A percentile compares a stretch with the other conserved stretches of the same genome.
Conservation (phyloP, 2,797 vertebrate species). For the Oreortyx pictus region DNA sequence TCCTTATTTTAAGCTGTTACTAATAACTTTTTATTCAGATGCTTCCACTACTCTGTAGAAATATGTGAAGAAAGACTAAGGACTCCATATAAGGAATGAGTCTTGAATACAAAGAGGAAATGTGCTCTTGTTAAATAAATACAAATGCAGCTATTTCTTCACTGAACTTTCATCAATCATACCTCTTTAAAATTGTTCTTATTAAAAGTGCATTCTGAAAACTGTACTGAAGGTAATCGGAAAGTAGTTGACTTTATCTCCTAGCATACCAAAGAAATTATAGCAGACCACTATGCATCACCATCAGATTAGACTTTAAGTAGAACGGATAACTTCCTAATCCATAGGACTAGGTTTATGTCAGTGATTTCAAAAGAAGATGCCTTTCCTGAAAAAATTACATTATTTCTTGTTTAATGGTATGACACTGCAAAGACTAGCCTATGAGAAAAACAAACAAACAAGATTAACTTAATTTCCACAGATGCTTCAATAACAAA, state of each 20-base stretch:
- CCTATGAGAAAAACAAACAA: background rate
- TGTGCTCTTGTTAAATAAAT: background rate
- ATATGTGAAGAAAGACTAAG: background rate
- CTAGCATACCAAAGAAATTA: slow-evolving; percentile 58
- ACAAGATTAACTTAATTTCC: slow-evolving; percentile 56
- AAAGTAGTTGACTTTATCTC: slow-evolving; percentile 49
- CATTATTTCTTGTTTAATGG: slow-evolving; percentile 65
- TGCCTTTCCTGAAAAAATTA: slow-evolving; percentile 44
- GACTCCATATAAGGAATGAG: background rate
- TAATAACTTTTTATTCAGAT: background rate
- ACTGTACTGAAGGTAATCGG: slow-evolving; percentile 43
- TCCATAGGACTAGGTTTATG: slow-evolving; percentile 69
- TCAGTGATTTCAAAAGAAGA: slow-evolving; percentile 52
- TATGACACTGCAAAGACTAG: slow-evolving; percentile 42
- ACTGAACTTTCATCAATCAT: background rate
- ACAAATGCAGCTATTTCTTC: background rate
- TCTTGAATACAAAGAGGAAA: background rate
- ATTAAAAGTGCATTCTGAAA: slow-evolving; percentile 61
- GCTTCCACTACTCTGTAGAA: background rate
- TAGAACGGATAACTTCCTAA: slow-evolving; percentile 69
- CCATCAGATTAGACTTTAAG: slow-evolving; percentile 59
- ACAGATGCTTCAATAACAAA: slow-evolving; percentile 27
- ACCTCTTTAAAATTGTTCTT: slow-evolving; percentile 44
- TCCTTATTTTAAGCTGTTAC: background rate
- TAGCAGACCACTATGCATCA: slow-evolving; percentile 56